Conservation (phyloP, 1,140 invertebrate genomes). For the Acromyrmex charruanus region DNA sequence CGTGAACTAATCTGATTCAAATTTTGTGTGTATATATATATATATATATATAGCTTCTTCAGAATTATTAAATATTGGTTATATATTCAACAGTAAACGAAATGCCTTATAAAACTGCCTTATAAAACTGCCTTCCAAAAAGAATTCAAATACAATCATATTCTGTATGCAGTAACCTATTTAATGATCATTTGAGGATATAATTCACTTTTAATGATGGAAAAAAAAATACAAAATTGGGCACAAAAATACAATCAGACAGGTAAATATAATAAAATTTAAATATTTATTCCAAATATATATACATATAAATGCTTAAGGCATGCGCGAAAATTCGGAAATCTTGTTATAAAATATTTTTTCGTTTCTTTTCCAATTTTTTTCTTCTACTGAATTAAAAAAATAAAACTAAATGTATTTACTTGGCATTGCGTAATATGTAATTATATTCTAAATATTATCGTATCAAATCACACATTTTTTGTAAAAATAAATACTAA, state of each 20-base stretch:
- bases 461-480: neutral
- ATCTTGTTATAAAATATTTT: neutral
- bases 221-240: too few species aligned
- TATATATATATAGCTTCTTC: neutral
- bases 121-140: neutral
- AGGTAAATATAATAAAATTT: neutral
- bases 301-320: neutral
- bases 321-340: neutral
- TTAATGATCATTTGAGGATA: too few species aligned
- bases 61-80: neutral
- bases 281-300: too few species aligned
- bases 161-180: neutral
- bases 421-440: neutral
- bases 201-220: too few species aligned
- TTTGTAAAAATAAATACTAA: neutral
- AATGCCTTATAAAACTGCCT: neutral
- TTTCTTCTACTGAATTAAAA: neutral
- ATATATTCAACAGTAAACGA: neutral
- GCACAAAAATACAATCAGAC: neutral
- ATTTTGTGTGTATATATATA: neutral
- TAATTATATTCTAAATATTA: neutral
- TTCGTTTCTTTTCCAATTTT: neutral
- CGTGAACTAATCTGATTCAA: neutral
- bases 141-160: neutral
- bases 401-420: neutral